phyloP scores from a whole-genome alignment of 1,140 invertebrate species.

The Cotesia vestalis region DNA sequence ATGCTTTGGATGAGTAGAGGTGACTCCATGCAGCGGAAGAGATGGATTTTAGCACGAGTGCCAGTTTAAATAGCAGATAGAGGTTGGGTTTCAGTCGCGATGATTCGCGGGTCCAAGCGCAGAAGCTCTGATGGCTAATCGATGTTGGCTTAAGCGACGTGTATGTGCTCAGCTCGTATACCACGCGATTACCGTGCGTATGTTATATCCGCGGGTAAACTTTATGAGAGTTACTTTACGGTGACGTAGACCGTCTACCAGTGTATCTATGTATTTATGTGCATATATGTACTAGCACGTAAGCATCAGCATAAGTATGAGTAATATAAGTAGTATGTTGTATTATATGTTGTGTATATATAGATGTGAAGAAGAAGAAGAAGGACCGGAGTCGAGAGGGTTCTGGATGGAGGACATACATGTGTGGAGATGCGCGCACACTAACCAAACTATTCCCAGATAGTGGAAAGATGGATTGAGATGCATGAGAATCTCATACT shows the following conservation, averaged over 20 bases:
- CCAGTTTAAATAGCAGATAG: too few species aligned
- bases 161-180: conserved; percentile 1
- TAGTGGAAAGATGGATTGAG: conserved; percentile 5
- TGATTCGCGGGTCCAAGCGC: conserved; percentile 37
- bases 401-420: conserved; percentile 3
- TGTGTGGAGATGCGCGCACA: conserved; percentile 34
- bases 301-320: too few species aligned
- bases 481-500: conserved; percentile 2
- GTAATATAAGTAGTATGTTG: too few species aligned
- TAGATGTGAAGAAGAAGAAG: not conserved
- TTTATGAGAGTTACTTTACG: too few species aligned
- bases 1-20: too few species aligned
- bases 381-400: conserved; percentile 13
- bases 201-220: not conserved
- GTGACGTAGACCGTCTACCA: too few species aligned
- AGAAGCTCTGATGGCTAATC: conserved; percentile 43
- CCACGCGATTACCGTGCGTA: conserved; percentile 1
- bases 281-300: too few species aligned
- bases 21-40: too few species aligned
- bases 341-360: too few species aligned
- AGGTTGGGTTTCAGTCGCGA: not conserved
- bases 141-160: conserved; percentile 36
- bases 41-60: too few species aligned
- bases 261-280: too few species aligned
- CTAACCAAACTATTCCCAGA: conserved; percentile 11